Conservation (phyloP, 2,113 vertebrate species). For the Etheostoma spectabile region DNA sequence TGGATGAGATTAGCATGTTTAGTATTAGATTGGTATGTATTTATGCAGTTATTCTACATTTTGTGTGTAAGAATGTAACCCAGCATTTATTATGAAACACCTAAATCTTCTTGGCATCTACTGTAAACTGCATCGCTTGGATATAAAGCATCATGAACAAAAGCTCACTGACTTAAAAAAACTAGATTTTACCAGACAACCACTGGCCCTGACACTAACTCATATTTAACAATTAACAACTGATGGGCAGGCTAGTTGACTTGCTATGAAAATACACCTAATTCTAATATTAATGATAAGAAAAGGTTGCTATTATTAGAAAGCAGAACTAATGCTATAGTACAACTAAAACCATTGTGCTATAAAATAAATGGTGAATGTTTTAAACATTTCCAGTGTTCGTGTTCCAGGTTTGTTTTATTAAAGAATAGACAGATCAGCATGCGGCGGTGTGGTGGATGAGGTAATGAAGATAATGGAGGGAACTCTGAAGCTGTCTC, state of each 20-base stretch:
- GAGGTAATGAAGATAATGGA: conserved; percentile 67
- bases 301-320: conserved; percentile 29
- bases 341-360: conserved; percentile 70
- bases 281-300: conserved; percentile 29
- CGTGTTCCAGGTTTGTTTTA: conserved; percentile 38
- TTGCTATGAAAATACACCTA: conserved; percentile 48
- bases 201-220: conserved; percentile 46
- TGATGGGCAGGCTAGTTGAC: conserved; percentile 32
- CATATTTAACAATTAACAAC: conserved; percentile 52
- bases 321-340: conserved; percentile 43
- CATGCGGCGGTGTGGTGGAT: conserved; percentile 62
- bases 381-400: conserved; percentile 55
- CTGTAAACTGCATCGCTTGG: conserved; percentile 44
- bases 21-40: conserved; percentile 29
- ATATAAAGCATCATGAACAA: conserved; percentile 46
- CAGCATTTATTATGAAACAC: conserved; percentile 38
- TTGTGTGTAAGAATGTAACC: conserved; percentile 19
- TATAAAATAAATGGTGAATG: conserved; percentile 54
- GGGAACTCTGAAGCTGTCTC: conserved; percentile 59
- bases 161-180: conserved; percentile 43
- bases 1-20: conserved; percentile 41
- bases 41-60: conserved; percentile 37
- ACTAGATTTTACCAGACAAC: conserved; percentile 43
- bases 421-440: conserved; percentile 62
- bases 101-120: conserved; percentile 47